Conservation (phyloP, 2,797 vertebrate genomes). For the Pelobates cultripes region DNA sequence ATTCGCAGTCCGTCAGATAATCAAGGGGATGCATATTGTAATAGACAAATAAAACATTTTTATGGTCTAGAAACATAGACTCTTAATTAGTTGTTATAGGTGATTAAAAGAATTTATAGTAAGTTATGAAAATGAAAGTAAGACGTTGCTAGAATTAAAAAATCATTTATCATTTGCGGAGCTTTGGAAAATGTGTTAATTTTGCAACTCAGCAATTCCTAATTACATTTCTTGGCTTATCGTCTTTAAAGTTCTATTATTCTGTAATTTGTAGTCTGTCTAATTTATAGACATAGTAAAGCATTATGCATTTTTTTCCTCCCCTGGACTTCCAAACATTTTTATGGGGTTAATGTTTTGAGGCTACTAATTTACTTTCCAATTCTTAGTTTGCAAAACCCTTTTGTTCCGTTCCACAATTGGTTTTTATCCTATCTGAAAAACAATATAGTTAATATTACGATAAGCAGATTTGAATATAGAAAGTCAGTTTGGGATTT, state of each 20-base stretch:
- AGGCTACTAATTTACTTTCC: too few relatives aligned
- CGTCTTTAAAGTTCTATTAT: background rate
- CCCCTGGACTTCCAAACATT: too few relatives aligned
- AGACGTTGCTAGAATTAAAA: constrained; percentile 57
- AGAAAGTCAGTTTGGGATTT: too few relatives aligned
- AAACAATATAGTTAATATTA: too few relatives aligned
- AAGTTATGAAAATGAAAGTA: constrained; percentile 58
- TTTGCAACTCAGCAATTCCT: constrained; percentile 35
- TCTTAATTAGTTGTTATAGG: constrained; percentile 54
- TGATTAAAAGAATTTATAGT: constrained; percentile 10
- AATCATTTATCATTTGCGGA: too few relatives aligned
- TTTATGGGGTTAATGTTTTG: too few relatives aligned
- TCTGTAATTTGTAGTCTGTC: background rate
- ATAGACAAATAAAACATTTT: constrained; percentile 63
- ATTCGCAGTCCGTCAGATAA: too few relatives aligned
- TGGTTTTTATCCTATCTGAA: too few relatives aligned
- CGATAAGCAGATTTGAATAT: too few relatives aligned
- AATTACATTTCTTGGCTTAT: constrained; percentile 31
- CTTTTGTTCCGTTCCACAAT: too few relatives aligned
- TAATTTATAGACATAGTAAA: background rate
- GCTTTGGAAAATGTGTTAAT: constrained; percentile 22
- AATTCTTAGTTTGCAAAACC: too few relatives aligned
- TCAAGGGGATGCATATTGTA: constrained; percentile 48
- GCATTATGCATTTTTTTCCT: too few relatives aligned
- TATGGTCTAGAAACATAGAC: constrained; percentile 62